Base-by-base conservation (phyloP, 2,113 vertebrate species). In the Cebus imitator region DNA sequence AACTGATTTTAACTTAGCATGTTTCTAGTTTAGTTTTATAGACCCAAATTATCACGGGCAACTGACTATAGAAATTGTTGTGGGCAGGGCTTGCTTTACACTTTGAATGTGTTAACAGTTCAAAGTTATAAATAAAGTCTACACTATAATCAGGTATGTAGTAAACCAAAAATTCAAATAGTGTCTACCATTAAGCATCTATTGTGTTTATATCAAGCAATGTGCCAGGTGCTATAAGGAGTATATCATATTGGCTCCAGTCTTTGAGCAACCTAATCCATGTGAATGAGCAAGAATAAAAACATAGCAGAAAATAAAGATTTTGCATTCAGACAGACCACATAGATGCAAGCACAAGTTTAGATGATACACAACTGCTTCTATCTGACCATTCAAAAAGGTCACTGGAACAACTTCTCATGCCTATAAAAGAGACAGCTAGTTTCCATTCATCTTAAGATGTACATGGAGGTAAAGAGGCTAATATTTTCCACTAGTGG, bases 1-100 rank as follows among this genome's bases (percentile, higher is more conserved):
- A 90, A 94, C 17, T 30, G 52, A 68, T 68, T 87, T 96, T 78
- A 94, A 95, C n/a, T 73, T 72, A 92, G 55, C 20, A 83, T 66
- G 27, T 72, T 92, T 87, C 66, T 45, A 57, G 50, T 93, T 81
- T 78, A 64, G 70, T 92, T 91, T 95, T 73, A 82, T 32, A 95
- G 48, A 86, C 12, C 20, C 55, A 86, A 64, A 85, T 68, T 70
- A 82, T 30, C 32, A 75, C 8, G 8, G 21, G 37, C 35, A 83
- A 72, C 12, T 40, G 78, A 64, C 25, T 57, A 2, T 27, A 61
- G n/a, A 90, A 64, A 86, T 10, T 30, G 5, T 18, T 68, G 25
- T 50, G 43, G 43, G 48, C 45, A 11, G 58, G 70, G 50, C 21
- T 90, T 45, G 7, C 25, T 70, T 95, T 72, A 76, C 18, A 27